Percentiles rank a stretch among this genome's conserved stretches.
Conservation (phyloP, 2,888 invertebrate species). For the Pantelozetes paolii region DNA sequence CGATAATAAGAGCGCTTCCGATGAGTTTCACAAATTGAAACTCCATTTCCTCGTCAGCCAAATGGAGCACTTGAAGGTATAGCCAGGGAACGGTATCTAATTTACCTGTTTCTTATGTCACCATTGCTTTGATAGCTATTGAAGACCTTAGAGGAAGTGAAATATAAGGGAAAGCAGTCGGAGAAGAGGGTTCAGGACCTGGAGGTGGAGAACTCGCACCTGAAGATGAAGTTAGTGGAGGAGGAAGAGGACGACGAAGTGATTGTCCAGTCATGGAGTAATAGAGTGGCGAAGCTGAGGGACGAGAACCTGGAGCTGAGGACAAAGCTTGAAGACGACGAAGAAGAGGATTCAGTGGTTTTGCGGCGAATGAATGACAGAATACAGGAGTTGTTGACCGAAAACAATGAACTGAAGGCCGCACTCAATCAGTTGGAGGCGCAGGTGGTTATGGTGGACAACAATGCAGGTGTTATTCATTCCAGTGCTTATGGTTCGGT, state of each 20-base stretch:
- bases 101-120: not conserved
- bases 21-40: slow-evolving; percentile 44
- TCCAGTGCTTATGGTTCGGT: not conserved
- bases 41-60: slow-evolving; percentile 45
- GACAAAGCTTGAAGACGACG: slow-evolving; percentile 37
- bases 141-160: slow-evolving; percentile 39
- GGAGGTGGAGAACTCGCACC: slow-evolving; percentile 45
- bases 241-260: slow-evolving; percentile 43
- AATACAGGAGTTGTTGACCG: slow-evolving; percentile 20
- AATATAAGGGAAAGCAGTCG: slow-evolving; percentile 42
- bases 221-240: slow-evolving; percentile 43
- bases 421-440: slow-evolving; percentile 27
- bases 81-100: not conserved
- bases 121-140: slow-evolving; percentile 26
- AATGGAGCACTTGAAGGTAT: slow-evolving; percentile 46
- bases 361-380: slow-evolving; percentile 28
- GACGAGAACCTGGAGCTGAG: slow-evolving; percentile 45
- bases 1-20: slow-evolving; percentile 35
- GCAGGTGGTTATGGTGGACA: slow-evolving; percentile 33
- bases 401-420: slow-evolving; percentile 36
- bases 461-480: not conserved
- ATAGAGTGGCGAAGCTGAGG: slow-evolving; percentile 38
- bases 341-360: slow-evolving; percentile 34
- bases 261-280: slow-evolving; percentile 36
- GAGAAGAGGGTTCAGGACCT: slow-evolving; percentile 42